Evolutionary conservation across 2,888 invertebrate species (phyloP).

Genomic region (Cephus rjabovi): DNA sequence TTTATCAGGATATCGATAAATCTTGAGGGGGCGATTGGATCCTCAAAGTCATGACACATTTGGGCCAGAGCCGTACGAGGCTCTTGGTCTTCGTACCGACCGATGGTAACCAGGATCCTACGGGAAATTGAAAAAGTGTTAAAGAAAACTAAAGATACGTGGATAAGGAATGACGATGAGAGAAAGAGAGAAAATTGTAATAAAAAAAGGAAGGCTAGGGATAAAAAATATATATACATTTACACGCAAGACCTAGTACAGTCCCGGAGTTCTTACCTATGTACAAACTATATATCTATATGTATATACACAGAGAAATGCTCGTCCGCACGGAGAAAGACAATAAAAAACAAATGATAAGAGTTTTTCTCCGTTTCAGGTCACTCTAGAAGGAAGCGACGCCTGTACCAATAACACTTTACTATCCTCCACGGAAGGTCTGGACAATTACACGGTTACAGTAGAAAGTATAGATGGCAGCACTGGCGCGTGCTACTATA

Average conservation of each 20-base stretch:
- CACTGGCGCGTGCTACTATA: constrained; percentile 52
- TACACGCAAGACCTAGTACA: neutral
- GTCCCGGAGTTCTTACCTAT: neutral
- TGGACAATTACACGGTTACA: constrained; percentile 49
- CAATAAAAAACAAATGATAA: neutral
- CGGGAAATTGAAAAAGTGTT: neutral
- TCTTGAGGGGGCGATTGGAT: neutral
- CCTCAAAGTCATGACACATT: neutral
- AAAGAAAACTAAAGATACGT: neutral
- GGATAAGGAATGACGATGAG: neutral
- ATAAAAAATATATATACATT: neutral
- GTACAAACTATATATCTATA: neutral
- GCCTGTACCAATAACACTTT: constrained; percentile 46
- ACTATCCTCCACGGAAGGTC: constrained; percentile 30
- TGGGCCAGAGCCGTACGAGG: neutral
- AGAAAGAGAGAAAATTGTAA: neutral
- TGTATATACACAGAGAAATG: neutral
- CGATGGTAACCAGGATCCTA: neutral
- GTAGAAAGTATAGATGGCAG: constrained; percentile 43
- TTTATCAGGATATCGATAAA: neutral
- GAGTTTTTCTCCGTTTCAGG: constrained; percentile 32
- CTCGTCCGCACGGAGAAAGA: neutral
- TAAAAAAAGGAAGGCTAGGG: neutral
- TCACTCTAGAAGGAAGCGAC: constrained; percentile 46
- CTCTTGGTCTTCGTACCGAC: neutral